Conservation (phyloP, 2,888 invertebrate species). For the Myathropa florea region DNA sequence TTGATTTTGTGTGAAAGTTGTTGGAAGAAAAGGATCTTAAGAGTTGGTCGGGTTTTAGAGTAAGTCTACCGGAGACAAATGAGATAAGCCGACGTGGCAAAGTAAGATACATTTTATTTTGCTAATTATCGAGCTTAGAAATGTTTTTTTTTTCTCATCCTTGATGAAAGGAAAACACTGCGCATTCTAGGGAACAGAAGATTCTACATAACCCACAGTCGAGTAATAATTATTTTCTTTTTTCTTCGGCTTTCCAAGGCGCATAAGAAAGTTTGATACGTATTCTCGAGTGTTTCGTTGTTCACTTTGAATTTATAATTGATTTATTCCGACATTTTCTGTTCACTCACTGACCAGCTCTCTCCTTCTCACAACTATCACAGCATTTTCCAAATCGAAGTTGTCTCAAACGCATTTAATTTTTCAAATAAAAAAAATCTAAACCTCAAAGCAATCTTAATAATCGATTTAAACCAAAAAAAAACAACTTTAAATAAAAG, state of each 20-base stretch:
- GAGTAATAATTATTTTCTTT: too few species aligned
- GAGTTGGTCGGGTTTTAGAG: background rate
- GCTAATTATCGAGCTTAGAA: too few species aligned
- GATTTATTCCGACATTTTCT: too few species aligned
- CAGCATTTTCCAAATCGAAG: background rate
- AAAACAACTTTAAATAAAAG: conserved; percentile 51
- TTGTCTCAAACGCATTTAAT: conserved; percentile 19
- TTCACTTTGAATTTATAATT: too few species aligned
- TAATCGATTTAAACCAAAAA: conserved; percentile 5
- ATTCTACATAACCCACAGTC: too few species aligned
- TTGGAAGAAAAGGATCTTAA: background rate
- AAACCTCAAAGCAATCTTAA: background rate
- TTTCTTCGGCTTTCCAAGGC: too few species aligned
- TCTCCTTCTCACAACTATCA: background rate
- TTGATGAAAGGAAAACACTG: too few species aligned
- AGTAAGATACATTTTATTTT: too few species aligned
- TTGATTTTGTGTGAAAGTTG: background rate
- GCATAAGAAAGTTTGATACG: background rate
- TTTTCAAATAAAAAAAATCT: conserved; percentile 2
- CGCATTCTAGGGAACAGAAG: too few species aligned
- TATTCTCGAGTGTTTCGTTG: background rate
- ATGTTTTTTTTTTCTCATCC: too few species aligned
- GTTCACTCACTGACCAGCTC: background rate
- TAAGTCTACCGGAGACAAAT: too few species aligned
- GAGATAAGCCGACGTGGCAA: too few species aligned